phyloP scores from a whole-genome alignment of 2,113 vertebrate species.

The Pseudorasbora parva region DNA sequence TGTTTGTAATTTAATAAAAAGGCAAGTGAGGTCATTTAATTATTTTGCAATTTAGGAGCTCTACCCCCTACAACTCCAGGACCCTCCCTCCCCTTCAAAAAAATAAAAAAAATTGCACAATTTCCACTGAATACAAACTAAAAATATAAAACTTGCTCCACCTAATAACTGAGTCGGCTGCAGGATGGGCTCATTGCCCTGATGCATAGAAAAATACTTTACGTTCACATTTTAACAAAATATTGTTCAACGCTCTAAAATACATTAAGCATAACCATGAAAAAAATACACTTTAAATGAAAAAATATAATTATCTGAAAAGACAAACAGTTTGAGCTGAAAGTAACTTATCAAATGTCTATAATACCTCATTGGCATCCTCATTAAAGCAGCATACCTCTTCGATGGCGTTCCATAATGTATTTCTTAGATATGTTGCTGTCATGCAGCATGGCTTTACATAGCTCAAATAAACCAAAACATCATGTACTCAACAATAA shows the following conservation, averaged over 20 bases:
- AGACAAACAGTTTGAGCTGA: background rate
- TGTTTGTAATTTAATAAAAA: background rate
- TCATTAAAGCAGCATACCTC: background rate
- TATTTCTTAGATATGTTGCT: background rate
- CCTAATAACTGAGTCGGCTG: background rate
- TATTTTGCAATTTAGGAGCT: background rate
- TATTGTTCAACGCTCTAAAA: background rate
- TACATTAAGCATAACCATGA: background rate
- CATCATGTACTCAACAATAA: background rate
- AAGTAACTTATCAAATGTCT: background rate
- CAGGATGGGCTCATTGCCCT: background rate
- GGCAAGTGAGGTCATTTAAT: background rate
- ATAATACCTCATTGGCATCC: background rate
- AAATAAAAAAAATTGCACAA: conserved; percentile 9
- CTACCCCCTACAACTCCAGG: background rate
- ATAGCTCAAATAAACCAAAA: background rate
- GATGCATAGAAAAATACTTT: background rate
- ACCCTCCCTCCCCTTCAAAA: no score
- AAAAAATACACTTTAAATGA: conserved; percentile 19
- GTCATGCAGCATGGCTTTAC: conserved; percentile 7
- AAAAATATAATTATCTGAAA: conserved; percentile 11
- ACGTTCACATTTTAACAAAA: conserved; percentile 5
- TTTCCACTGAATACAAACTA: background rate
- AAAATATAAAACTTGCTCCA: background rate
- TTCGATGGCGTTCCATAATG: background rate